Conservation (phyloP, 1,140 invertebrate species). For the Brachionus plicatilis region DNA sequence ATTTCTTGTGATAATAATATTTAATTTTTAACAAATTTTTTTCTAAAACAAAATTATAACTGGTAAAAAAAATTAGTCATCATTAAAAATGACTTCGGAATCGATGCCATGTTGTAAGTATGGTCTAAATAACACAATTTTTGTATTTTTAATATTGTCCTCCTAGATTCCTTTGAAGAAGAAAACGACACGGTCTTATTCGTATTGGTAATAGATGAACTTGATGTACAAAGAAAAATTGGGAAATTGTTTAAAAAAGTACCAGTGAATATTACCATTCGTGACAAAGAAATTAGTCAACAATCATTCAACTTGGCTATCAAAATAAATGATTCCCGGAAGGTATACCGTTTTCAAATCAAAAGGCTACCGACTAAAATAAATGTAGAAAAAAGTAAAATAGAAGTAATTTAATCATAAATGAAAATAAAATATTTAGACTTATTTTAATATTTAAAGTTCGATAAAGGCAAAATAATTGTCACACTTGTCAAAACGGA, state of each 20-base stretch:
- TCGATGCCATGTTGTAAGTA: neutral
- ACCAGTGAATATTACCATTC: neutral
- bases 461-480: neutral
- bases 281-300: neutral
- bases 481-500: neutral
- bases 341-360: conserved; percentile 5
- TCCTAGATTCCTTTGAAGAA: conserved; percentile 14
- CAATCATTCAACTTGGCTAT: conserved; percentile 15
- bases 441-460: neutral
- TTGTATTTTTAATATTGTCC: neutral
- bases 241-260: neutral
- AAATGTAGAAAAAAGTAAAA: neutral
- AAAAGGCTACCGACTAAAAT: neutral
- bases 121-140: too few species aligned
- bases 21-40: neutral
- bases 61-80: neutral
- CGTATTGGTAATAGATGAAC: conserved; percentile 19
- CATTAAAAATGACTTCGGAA: neutral
- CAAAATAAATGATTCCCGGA: neutral
- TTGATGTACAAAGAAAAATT: neutral
- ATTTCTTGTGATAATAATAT: neutral
- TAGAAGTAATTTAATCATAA: neutral
- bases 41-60: neutral
- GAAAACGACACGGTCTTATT: neutral
- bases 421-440: neutral